Conservation (phyloP, 2,797 vertebrate genomes). For the Muraenolepis orangiensis region DNA sequence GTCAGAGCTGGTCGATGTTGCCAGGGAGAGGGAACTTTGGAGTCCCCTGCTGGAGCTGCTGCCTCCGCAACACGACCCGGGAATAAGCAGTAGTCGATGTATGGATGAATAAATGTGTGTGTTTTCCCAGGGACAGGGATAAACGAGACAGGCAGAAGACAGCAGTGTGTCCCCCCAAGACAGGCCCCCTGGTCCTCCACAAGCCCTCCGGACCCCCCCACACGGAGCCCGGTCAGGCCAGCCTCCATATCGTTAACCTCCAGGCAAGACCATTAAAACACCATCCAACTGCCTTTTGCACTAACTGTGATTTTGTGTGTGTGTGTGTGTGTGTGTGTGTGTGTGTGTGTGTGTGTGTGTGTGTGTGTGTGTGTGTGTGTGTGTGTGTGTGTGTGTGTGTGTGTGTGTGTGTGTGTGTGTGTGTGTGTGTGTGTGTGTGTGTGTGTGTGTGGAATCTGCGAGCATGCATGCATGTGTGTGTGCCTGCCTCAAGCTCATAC, state of each 20-base stretch:
- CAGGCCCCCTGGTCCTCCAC: constrained; percentile 21
- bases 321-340: constrained; percentile 3
- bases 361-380: constrained; percentile 1
- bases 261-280: constrained; percentile 56
- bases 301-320: constrained; percentile 1
- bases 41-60: too few relatives aligned
- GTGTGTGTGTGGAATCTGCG: not conserved
- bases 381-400: constrained; percentile 5
- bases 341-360: not conserved
- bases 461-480: constrained; percentile 1
- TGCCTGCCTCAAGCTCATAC: too few relatives aligned
- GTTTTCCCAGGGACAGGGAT: constrained; percentile 72
- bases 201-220: constrained; percentile 37
- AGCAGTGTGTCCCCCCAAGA: constrained; percentile 26
- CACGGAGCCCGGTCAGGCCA: constrained; percentile 55
- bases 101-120: not conserved
- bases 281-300: not conserved
- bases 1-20: too few relatives aligned
- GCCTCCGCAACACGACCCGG: too few relatives aligned
- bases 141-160: constrained; percentile 55
- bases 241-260: constrained; percentile 59
- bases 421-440: constrained; percentile 4
- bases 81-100: too few relatives aligned
- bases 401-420: constrained; percentile 8
- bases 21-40: too few relatives aligned